A percentile compares a stretch with the other conserved stretches of the same genome.
Evolutionary conservation across 2,113 vertebrate genomes (phyloP).

Genomic region (Pygoscelis antarcticus): DNA sequence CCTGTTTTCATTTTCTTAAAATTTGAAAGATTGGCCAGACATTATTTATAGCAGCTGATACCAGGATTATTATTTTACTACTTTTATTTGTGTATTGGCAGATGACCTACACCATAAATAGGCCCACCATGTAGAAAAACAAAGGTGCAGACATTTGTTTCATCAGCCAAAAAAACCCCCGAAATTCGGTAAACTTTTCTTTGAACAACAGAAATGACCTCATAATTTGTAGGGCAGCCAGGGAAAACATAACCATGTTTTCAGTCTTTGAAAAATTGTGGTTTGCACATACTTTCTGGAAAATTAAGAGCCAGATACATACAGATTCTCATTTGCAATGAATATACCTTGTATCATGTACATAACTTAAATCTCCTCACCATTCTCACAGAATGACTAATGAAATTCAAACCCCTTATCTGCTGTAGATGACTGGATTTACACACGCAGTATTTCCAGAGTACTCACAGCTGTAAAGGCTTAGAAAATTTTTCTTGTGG

Average conservation of each 20-base stretch:
- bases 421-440: background rate
- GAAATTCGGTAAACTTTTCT: background rate
- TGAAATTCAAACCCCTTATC: background rate
- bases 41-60: background rate
- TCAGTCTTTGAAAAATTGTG: background rate
- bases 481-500: background rate
- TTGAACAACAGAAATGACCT: background rate
- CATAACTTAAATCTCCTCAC: background rate
- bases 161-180: accelerated
- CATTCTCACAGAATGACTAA: background rate
- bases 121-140: background rate
- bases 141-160: background rate
- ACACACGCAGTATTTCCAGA: background rate
- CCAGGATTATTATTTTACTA: background rate
- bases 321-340: background rate
- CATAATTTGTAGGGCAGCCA: background rate
- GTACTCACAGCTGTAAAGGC: background rate
- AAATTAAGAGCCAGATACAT: background rate
- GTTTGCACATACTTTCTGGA: background rate
- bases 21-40: background rate
- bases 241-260: background rate
- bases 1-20: background rate
- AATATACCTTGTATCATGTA: background rate
- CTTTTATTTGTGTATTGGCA: background rate
- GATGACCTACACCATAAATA: background rate